Evolutionary conservation across 1,140 invertebrate genomes (phyloP), one percentile per base, ranked within the genome.

Genomic region (Calephelis nemesis): DNA sequence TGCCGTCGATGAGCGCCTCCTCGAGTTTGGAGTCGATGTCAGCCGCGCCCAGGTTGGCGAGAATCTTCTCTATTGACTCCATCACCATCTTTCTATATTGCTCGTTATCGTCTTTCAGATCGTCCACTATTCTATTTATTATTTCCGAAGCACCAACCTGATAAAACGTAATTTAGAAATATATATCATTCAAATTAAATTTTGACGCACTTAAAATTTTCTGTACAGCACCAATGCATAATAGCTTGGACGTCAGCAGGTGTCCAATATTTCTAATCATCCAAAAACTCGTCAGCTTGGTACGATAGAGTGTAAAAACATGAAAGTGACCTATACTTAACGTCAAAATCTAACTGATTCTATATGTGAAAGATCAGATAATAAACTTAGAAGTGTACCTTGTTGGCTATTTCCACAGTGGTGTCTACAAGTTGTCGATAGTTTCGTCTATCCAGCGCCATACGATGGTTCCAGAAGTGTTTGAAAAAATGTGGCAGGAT

Each of bases 81-180:
- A 99, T 99, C 0, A 99, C 99, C 99, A 99, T 99, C 93, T 99
- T 99, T 71, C 99, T 94, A 89, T 99, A 99, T 81, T 99, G 98
- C 90, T 99, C 99, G 90, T 99, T 99, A 92, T 99, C 99, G 90
- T 99, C 99, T 92, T 99, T 99, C 47, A 99, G 92, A 92, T 99
- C 99, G 82, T 99, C 99, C 0, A 99, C 99, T 52, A 99, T 98
- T 65, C 99, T 94, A 86, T 98, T 98, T 65, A 99, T 98, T 69
- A 99, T 99, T 94, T 99, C 99, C 0, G 98, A 98, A 1, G 98
- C 97, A 7, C 99, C 99, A 71, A 99, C 98, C 90, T 92, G 30
- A 30, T 3, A 30, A 30, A 30, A 30, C 3, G 30, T 3, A 30
- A 4, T 30, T 30, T 30, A 30, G 30, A 30, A 30, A 30, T 30